A percentile compares a stretch with the other conserved stretches of the same genome.
phyloP scores from a whole-genome alignment of 2,888 invertebrate species.

The Autographa pulchrina region DNA sequence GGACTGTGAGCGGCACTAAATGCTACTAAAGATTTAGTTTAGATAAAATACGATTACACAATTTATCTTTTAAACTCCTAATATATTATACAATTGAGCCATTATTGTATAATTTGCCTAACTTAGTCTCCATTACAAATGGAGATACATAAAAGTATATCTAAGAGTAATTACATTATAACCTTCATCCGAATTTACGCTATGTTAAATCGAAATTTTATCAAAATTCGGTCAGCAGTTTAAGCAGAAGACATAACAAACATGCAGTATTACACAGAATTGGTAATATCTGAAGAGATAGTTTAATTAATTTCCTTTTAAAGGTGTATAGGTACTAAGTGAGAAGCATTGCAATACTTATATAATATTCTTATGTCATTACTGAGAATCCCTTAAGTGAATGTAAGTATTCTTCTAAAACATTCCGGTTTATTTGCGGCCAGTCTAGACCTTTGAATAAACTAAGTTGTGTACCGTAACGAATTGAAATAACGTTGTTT shows the following conservation, averaged over 20 bases:
- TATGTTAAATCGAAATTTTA: no score
- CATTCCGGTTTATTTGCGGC: not conserved
- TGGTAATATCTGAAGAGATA: not conserved
- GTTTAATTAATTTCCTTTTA: not conserved
- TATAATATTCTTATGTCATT: conserved; percentile 1
- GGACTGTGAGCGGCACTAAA: conserved; percentile 24
- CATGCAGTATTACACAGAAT: not conserved
- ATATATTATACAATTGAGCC: conserved; percentile 10
- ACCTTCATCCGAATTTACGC: no score
- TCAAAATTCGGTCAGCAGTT: no score
- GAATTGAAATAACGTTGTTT: not conserved
- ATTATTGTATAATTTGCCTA: no score
- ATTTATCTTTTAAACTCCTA: conserved; percentile 25
- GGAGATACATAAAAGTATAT: no score
- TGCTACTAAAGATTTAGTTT: conserved; percentile 32
- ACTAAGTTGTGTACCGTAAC: not conserved
- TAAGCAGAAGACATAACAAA: no score
- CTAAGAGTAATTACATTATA: no score
- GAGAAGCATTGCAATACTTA: not conserved
- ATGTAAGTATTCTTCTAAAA: conserved; percentile 1
- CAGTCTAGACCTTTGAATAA: conserved; percentile 4
- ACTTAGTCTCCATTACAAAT: no score
- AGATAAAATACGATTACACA: conserved; percentile 32
- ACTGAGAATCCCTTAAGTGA: not conserved
- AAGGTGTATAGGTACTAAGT: not conserved